Evolutionary conservation across 2,797 vertebrate species (phyloP).

Genomic region (Acanthurus tractus): DNA sequence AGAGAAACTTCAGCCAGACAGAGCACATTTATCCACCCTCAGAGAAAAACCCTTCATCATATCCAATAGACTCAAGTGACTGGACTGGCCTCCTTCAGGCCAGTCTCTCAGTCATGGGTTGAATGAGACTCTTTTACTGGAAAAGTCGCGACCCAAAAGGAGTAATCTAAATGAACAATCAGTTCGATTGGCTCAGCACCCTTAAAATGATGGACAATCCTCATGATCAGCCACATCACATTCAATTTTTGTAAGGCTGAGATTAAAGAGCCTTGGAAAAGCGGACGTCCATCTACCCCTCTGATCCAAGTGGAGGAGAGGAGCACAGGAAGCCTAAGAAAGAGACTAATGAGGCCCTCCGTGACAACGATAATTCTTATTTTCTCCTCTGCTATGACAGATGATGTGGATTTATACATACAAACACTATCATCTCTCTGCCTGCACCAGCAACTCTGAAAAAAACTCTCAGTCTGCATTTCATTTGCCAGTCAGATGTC

Average conservation of each 20-base stretch:
- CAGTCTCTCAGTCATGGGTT: conserved; percentile 21
- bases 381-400: conserved; percentile 34
- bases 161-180: conserved; percentile 46
- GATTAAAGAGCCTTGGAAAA: conserved; percentile 48
- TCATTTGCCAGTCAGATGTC: conserved; percentile 11
- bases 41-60: conserved; percentile 40
- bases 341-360: conserved; percentile 66
- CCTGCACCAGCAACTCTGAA: conserved; percentile 20
- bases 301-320: conserved; percentile 6
- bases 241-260: conserved; percentile 36
- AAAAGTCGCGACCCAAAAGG: conserved; percentile 25
- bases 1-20: conserved; percentile 25
- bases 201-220: conserved; percentile 35
- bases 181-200: conserved; percentile 33
- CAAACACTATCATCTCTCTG: conserved; percentile 19
- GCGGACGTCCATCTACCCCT: conserved; percentile 32
- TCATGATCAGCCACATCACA: conserved; percentile 34
- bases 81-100: conserved; percentile 31
- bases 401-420: conserved; percentile 27
- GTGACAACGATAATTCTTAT: conserved; percentile 39
- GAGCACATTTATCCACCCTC: conserved; percentile 29
- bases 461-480: conserved; percentile 21
- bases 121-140: conserved; percentile 31
- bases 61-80: conserved; percentile 34
- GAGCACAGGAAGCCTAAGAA: conserved; percentile 34